Base-by-base conservation (phyloP, 2,113 vertebrate genomes). In the Aplodontia rufa region DNA sequence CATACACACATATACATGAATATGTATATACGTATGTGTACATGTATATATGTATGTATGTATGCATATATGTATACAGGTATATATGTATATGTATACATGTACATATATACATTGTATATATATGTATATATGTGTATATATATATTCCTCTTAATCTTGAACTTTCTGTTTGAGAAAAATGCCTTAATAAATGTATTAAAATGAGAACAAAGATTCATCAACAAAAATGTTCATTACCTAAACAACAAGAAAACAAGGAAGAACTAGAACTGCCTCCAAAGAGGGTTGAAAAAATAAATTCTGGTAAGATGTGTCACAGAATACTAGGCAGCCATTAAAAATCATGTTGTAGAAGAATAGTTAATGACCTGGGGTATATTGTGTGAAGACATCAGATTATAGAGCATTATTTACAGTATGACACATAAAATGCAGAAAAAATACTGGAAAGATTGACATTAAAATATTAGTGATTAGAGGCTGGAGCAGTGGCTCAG, bases 381-480 rank as follows among this genome's bases (percentile, higher is more conserved):
- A 14, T 78, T 45, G 88, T 49, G 12, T 40, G 35, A 76, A 68
- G 45, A 51, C 22, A 45, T 8, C 22, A 64, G 53, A 5, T 75
- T 89, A 68, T 4, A 89, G 12, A 88, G 40, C n/a, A 20, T 58
- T 64, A 74, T 45, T 83, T 86, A 81, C 40, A 74, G 79, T 72
- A 55, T 47, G 28, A 79, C 17, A 68, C 20, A 8, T 80, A 49
- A 86, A 95, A 55, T 45, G 35, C 68, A 45, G 71, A 87, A 55
- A 66, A 42, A 68, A 80, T 37, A 20, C 66, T 64, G 42, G 37
- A 72, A 89, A 93, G 69, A 72, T 28, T 58, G 40, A 22, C 66
- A 87, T 53, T 83, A 35, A 90, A 85, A 94, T 47, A 58, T 35
- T 82, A 93, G 64, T 83, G 51, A 74, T n/a, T n/a, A n/a, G n/a